Conservation (phyloP, 2,113 vertebrate genomes). For the Leptodactylus fuscus region DNA sequence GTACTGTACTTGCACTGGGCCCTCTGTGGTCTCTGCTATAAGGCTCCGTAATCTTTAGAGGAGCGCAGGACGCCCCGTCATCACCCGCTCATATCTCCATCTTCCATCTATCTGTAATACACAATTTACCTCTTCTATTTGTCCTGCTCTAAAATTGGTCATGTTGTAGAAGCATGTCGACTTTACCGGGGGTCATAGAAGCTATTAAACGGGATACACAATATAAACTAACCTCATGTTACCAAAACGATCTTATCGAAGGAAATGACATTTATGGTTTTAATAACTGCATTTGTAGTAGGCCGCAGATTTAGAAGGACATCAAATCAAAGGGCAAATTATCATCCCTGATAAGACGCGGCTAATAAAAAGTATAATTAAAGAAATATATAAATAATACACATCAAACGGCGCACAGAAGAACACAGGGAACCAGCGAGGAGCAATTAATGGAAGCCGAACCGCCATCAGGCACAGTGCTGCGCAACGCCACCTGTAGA, state of each 20-base stretch:
- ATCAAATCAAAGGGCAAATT: constrained; percentile 22
- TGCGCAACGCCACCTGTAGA: not conserved
- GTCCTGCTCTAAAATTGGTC: not conserved
- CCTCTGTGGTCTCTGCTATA: not conserved
- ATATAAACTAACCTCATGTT: constrained; percentile 30
- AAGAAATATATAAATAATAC: constrained; percentile 23
- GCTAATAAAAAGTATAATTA: constrained; percentile 31
- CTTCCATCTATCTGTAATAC: not conserved
- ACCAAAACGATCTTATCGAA: constrained; percentile 11
- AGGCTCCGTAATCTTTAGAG: not conserved
- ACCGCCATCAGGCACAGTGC: not conserved
- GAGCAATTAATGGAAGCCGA: not conserved
- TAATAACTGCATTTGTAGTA: constrained; percentile 19
- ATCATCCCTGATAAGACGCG: constrained; percentile 14
- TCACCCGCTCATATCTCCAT: not conserved
- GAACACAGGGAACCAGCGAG: not conserved
- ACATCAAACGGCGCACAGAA: not conserved
- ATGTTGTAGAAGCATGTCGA: not conserved
- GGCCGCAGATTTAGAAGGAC: not conserved
- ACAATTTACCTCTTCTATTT: not conserved
- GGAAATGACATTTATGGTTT: constrained; percentile 18
- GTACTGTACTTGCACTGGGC: not conserved
- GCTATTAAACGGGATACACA: not conserved
- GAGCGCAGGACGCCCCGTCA: not conserved
- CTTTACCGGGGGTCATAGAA: constrained; percentile 4